Evolutionary conservation across 2,113 vertebrate genomes (phyloP).

Genomic region (Chinchilla lanigera): DNA sequence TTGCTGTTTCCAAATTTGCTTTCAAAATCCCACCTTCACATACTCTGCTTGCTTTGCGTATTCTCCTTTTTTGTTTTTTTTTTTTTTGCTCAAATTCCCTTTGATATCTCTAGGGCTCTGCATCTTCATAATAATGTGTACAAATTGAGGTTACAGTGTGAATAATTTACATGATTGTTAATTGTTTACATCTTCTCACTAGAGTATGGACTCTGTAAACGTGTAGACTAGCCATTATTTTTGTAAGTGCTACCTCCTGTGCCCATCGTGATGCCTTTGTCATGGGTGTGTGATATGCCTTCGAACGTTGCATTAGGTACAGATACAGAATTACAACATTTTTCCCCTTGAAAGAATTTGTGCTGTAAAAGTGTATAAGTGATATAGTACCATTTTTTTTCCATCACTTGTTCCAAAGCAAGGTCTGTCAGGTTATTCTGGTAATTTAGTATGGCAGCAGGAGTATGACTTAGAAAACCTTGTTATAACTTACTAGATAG

Average conservation of each 20-base stretch:
- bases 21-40: neutral
- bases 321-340: neutral
- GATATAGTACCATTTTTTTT: neutral
- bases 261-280: neutral
- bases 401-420: conserved; percentile 37
- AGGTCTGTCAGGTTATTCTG: neutral
- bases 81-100: neutral
- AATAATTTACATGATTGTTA: neutral
- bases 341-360: neutral
- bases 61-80: neutral
- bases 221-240: neutral
- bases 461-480: neutral
- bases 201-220: neutral
- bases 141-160: neutral
- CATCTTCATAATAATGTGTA: neutral
- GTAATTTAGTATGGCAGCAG: neutral
- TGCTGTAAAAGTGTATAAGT: neutral
- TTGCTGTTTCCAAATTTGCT: neutral
- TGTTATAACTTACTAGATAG: neutral
- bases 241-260: neutral
- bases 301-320: neutral
- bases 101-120: neutral
- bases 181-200: neutral
- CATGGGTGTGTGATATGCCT: neutral
- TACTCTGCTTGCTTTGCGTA: neutral